Base-by-base conservation (phyloP, 2,888 invertebrate species). In the Abrostola triplasia region DNA sequence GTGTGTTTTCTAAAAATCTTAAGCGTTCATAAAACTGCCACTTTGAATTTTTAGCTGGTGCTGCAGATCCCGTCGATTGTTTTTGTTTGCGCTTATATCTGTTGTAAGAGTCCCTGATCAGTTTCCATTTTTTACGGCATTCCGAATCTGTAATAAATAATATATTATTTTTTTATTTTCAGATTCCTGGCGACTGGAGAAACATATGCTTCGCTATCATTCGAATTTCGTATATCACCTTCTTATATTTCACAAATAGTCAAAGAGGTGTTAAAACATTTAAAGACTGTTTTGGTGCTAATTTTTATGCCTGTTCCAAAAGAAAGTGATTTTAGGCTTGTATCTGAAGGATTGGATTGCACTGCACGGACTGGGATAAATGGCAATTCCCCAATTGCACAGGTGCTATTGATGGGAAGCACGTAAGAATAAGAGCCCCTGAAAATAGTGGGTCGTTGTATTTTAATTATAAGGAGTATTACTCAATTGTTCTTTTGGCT, bases 391-490 rank as follows among this genome's bases (percentile, higher is more conserved):
- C 66, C 48, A 70, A 70, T 50, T 70, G 70, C 54, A 47, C 73
- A 41, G 73, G 76, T 7, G 66, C 71, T 35, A 61, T 79, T 47
- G 78, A 80, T 59, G 82, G 80, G 13, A 82, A 81, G 60, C 77
- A 82, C 64, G 64, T 81, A 10, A 58, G 64, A 48, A 73, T 83
- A 35, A 58, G 64, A 58, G 59, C 67, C 59, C 79, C 81, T 35
- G 55, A 65, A 61, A 58, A 66, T 36, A 64, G 61, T 62, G 68
- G 72, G 36, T 66, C 74, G 35, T 48, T 70, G 38, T 80, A 74
- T 65, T 80, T 70, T 61, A 78, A 79, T 58, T 82, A 81, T 65
- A 83, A 81, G 61, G 61, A 76, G 10, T 68, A 0, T 59, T 61
- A 49, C 24, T 54, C 61, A 1, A 59, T 62, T 52, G 62, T 62